phyloP scores from a whole-genome alignment of 1,140 invertebrate species.

The Zaprionus kolodkinae region DNA sequence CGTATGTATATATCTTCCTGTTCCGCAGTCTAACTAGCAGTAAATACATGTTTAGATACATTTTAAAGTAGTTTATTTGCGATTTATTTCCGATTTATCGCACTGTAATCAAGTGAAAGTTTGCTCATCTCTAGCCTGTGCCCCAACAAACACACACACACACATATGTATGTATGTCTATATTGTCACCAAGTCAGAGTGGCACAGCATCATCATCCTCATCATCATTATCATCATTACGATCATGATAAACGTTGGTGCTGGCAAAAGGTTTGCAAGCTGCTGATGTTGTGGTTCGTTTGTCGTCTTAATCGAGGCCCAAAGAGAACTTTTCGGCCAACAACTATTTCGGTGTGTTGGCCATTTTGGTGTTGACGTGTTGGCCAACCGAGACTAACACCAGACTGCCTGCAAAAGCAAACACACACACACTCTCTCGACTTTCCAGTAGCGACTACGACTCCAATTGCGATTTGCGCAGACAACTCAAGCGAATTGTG shows the following conservation, averaged over 20 bases:
- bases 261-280: conserved; percentile 56
- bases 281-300: conserved; percentile 65
- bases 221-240: conserved; percentile 17
- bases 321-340: conserved; percentile 57
- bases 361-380: conserved; percentile 61
- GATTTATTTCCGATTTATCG: not conserved
- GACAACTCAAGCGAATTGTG: conserved; percentile 49
- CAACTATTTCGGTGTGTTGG: conserved; percentile 35
- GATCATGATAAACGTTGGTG: conserved; percentile 23
- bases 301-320: conserved; percentile 72
- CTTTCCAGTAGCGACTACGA: conserved; percentile 11
- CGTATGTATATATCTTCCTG: not conserved
- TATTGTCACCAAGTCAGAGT: conserved; percentile 22
- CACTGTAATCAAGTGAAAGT: not conserved
- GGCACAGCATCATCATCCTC: conserved; percentile 13
- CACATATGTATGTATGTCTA: not conserved
- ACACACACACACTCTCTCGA: conserved; percentile 24
- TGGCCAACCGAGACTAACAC: conserved; percentile 63
- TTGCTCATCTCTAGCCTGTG: conserved; percentile 20
- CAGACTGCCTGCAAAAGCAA: conserved; percentile 44
- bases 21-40: not conserved
- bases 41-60: not conserved
- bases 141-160: not conserved
- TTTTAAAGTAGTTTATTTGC: not conserved
- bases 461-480: conserved; percentile 45